phyloP scores from a whole-genome alignment of 2,888 invertebrate species.

The Cantharis rufa region DNA sequence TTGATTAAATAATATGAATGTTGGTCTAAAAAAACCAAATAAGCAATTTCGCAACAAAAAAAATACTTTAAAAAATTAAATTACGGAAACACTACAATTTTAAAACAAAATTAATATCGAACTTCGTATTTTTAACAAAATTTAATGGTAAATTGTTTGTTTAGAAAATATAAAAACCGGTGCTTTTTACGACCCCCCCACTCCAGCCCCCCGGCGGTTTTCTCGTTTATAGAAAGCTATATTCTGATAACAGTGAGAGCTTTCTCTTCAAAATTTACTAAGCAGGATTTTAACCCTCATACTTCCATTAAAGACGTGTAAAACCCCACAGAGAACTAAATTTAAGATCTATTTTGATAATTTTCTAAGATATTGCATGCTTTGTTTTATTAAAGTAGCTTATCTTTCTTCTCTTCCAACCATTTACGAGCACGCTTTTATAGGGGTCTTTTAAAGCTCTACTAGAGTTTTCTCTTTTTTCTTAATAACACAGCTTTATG shows the following conservation, averaged over 20 bases:
- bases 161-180: no score
- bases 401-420: neutral
- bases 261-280: neutral
- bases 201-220: no score
- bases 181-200: neutral
- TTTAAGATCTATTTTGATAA: slow-evolving; percentile 1
- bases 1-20: neutral
- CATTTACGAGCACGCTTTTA: neutral
- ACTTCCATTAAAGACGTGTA: neutral
- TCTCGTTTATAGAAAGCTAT: neutral
- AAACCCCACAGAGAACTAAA: neutral
- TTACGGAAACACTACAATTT: neutral
- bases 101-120: neutral
- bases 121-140: neutral
- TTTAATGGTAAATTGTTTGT: no score
- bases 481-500: neutral
- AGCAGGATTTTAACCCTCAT: neutral
- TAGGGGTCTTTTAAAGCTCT: neutral
- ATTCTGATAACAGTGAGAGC: neutral
- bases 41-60: neutral
- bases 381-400: neutral
- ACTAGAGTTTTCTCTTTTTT: neutral
- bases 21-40: neutral
- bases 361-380: neutral
- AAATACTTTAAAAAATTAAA: neutral